Conservation (phyloP, 2,113 vertebrate species). For the Anolis carolinensis region DNA sequence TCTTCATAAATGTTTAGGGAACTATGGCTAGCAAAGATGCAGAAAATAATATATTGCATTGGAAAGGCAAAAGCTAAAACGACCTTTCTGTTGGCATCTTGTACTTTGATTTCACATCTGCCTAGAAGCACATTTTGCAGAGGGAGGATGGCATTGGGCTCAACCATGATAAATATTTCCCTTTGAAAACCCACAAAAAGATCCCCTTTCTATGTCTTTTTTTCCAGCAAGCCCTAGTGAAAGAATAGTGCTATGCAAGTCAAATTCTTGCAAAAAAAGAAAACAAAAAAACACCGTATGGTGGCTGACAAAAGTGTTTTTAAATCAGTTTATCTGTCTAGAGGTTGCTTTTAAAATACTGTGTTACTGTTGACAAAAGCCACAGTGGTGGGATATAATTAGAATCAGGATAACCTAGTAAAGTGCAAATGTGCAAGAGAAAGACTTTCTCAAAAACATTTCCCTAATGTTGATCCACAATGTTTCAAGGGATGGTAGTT, state of each 20-base stretch:
- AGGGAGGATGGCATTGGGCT: slow-evolving; percentile 47
- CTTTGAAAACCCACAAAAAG: slow-evolving; percentile 37
- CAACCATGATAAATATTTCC: slow-evolving; percentile 51
- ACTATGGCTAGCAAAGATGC: slow-evolving; percentile 55
- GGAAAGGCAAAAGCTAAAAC: slow-evolving; percentile 55
- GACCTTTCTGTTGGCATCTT: slow-evolving; percentile 56
- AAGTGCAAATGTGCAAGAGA: slow-evolving; percentile 1
- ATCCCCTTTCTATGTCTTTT: slow-evolving; percentile 37
- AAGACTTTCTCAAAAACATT: slow-evolving; percentile 20
- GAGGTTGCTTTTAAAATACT: slow-evolving; percentile 28
- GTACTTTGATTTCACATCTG: slow-evolving; percentile 63
- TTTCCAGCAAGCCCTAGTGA: slow-evolving; percentile 30
- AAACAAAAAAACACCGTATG: not conserved
- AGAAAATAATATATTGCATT: slow-evolving; percentile 40
- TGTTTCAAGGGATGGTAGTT: slow-evolving; percentile 5
- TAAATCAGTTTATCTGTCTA: slow-evolving; percentile 31
- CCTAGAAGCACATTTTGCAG: slow-evolving; percentile 50
- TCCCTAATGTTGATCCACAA: not conserved
- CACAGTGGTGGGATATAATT: slow-evolving; percentile 24
- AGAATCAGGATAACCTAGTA: not conserved
- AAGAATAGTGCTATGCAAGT: not conserved
- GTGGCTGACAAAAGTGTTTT: slow-evolving; percentile 46
- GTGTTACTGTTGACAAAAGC: not conserved
- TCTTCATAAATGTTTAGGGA: slow-evolving; percentile 61
- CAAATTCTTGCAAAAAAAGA: slow-evolving; percentile 7